Evolutionary conservation across 2,888 invertebrate species (phyloP), one percentile per base, ranked within the genome.

Genomic region (Liposcelis brunnea): DNA sequence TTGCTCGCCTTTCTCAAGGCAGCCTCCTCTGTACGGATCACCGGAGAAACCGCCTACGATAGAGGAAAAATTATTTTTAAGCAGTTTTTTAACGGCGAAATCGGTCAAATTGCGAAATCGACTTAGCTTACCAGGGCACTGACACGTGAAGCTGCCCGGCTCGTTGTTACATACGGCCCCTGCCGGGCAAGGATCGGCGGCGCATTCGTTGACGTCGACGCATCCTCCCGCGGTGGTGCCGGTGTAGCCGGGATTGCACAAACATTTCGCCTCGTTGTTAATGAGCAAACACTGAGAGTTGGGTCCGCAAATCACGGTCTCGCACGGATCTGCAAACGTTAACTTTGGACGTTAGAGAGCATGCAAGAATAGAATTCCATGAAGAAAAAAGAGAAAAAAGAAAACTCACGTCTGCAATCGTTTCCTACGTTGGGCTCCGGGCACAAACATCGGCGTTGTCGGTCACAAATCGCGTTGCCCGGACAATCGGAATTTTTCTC

Each of bases 391-490:
- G 26, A 26, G 26, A 26, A 26, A 26, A 26, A 42, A 42, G 14
- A 42, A 12, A 47, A 71, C 82, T 76, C 72, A 85, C 85, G 90
- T 63, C 89, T 75, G 56, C 91, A 91, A 57, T 89, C 86, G 55
- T 87, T 85, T 54, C 90, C 91, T 53, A 86, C 70, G 59, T 90
- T 90, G 1, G 91, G 91, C 56, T 86, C 86, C 2, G 89, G 90
- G 55, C 91, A 91, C 32, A 86, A 61, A 59, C 91, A 91, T 55
- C 82, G 74, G 48, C 77, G 75, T 51, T 77, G 74, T 6, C 67
- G 59, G 58, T 87, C 83, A 57, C 91, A 91, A 52, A 87, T 67
- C 4, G 89, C 80, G 66, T 91, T 90, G 54, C 90, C 90, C 19
- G 89, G 87, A 62, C 91, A 91, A 51, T 87, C 82, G 43, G 71